Evolutionary conservation across 2,797 vertebrate genomes (phyloP).

Genomic region (Varecia variegata): DNA sequence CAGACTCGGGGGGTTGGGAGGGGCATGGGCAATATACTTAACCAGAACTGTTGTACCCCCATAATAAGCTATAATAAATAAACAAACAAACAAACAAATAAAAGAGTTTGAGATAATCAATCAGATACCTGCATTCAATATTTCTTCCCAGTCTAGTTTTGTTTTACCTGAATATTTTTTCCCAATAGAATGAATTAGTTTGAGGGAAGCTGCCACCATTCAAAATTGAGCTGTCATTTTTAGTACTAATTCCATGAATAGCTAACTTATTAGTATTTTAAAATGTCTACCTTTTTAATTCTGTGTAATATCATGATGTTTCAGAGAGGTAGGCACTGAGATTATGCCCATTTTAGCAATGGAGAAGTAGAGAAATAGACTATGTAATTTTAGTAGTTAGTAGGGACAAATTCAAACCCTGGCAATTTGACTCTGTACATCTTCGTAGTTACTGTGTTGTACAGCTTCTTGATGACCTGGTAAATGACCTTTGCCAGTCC

Average conservation of each 20-base stretch:
- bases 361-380: background rate
- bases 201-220: background rate
- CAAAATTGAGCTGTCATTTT: background rate
- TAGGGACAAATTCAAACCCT: background rate
- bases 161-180: background rate
- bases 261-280: background rate
- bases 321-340: background rate
- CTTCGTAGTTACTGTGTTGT: background rate
- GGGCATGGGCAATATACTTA: too few species aligned
- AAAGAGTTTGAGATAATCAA: background rate
- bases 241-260: background rate
- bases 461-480: background rate
- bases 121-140: background rate
- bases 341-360: background rate
- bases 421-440: background rate
- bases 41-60: too few species aligned
- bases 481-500: background rate
- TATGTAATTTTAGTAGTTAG: background rate
- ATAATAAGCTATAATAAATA: too few species aligned
- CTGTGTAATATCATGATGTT: background rate
- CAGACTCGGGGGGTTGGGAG: too few species aligned
- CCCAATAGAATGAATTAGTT: background rate
- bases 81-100: too few species aligned
- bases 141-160: background rate
- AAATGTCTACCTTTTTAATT: background rate